Percentiles rank a stretch among this genome's conserved stretches.
Conservation (phyloP, 2,888 invertebrate genomes). For the Deladenus siricidicola region DNA sequence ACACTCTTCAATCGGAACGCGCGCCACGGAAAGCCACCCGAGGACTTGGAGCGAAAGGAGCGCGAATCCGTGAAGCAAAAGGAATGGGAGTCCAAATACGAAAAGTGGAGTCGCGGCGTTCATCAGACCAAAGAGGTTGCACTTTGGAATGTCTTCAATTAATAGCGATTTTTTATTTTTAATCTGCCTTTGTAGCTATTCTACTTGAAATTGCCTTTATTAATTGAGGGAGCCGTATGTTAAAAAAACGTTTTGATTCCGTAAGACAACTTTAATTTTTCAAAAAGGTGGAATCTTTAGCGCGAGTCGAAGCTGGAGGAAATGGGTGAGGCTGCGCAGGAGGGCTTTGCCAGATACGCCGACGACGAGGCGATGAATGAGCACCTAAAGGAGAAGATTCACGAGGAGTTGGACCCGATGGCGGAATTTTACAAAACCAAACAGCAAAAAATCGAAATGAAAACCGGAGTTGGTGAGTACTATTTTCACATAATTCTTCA, state of each 20-base stretch:
- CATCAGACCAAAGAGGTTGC: conserved; percentile 37
- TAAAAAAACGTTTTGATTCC: neutral
- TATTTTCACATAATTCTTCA: neutral
- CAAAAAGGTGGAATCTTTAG: no score
- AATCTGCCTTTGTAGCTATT: neutral
- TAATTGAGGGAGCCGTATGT: neutral
- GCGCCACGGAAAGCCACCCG: conserved; percentile 19
- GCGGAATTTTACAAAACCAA: conserved; percentile 66
- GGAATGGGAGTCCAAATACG: conserved; percentile 48
- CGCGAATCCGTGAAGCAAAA: conserved; percentile 44
- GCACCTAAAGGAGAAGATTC: conserved; percentile 58
- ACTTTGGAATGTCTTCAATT: no score
- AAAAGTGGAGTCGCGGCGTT: conserved; percentile 40
- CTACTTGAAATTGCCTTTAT: no score
- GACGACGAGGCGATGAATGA: conserved; percentile 81
- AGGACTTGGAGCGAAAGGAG: conserved; percentile 38
- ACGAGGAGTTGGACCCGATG: conserved; percentile 85
- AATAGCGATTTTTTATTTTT: no score
- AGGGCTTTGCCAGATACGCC: conserved; percentile 80
- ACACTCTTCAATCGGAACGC: conserved; percentile 4
- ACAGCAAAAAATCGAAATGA: conserved; percentile 59
- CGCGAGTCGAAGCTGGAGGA: conserved; percentile 65
- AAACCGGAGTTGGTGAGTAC: conserved; percentile 33
- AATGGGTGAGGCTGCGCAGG: conserved; percentile 74
- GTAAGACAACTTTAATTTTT: no score